Evolutionary conservation across 2,113 vertebrate genomes (phyloP), one percentile per base, ranked within the genome.

Genomic region (Upupa epops): DNA sequence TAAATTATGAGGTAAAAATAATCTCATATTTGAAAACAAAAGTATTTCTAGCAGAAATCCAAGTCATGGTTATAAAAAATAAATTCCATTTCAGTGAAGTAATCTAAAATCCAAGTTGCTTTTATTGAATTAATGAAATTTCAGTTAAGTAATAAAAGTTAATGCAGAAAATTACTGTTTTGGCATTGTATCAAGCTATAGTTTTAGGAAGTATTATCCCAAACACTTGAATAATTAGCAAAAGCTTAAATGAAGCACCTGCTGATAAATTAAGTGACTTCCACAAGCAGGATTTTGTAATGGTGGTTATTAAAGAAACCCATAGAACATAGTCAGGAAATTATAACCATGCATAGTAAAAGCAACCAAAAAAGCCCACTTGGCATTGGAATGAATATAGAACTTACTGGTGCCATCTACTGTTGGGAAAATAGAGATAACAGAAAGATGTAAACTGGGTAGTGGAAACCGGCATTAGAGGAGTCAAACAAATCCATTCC

Each of bases 161-260:
- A 93, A 97, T 92, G 36, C 64, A 95, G 71, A 95, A 96, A 96
- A 92, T 93, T 65, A 76, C 90, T 89, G 58, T 82, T 97, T 72
- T 96, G 90, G 83, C 86, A 79, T 94, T 96, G 91, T 96, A 93
- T 96, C 95, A 96, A 95, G 86, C 89, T 94, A 86, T 88, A 95
- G 70, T 86, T 97, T 92, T 86, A 94, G 82, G 79, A 95, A 86
- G 75, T 76, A 94, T 89, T 96, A 97, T 89, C 59, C 78, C 68
- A 95, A 96, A 72, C 10, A 37, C 49, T 87, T 74, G 74, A 76
- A 81, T 96, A 96, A 96, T 94, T 94, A 97, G 89, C 92, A 88
- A 74, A 51, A 77, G 91, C 42, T 94, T 97, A 89, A 95, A 87
- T 92, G 79, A 89, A 97, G 71, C 72, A 86, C 45, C 71, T 94